Evolutionary conservation across 2,113 vertebrate genomes (phyloP), one percentile per base, ranked within the genome.

Genomic region (Brachyhypopomus occidentalis): DNA sequence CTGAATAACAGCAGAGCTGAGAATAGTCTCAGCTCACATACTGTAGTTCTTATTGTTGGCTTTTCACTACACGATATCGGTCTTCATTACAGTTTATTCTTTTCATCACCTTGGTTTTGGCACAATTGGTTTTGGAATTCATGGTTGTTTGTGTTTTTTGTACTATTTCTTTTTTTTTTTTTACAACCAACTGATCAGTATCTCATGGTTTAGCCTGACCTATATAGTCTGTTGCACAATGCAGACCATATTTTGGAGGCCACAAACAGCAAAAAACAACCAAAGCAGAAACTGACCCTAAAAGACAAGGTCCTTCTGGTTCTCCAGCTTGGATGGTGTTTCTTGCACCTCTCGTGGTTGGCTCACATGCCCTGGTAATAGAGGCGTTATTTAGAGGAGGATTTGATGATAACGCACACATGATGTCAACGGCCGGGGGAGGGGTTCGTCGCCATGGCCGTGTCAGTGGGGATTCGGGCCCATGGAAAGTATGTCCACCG

Each of bases 401-500:
- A 19, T 62, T 60, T 78, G 56, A 82, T 76, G 76, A 85, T 59
- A 22, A 73, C 36, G 56, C 62, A 22, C 76, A 66, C 30, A 30
- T 30, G 30, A 30, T 30, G 41, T 23, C 64, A 58, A 14, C 45
- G 45, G 45, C 12, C 14, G 45, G 12, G 76, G 60, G 64, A 56
- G 36, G 73, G 80, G 63, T 69, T 63, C 67, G 72, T 85, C 72
- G 72, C 72, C 80, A 82, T 85, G 80, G 77, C 77, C 59, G 77
- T 79, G 80, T 77, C 72, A 77, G 36, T 64, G n/a, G 81, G 77
- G 81, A 85, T 79, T 79, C 62, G 71, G 63, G 69, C 72, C 58
- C 19, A 66, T 83, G 84, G 84, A 83, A 85, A 85, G 80, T 83
- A 83, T 83, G 78, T 77, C 60, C 73, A 45, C 74, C 73, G 58